Conservation (phyloP, 2,113 vertebrate genomes). For the Podocnemis expansa region DNA sequence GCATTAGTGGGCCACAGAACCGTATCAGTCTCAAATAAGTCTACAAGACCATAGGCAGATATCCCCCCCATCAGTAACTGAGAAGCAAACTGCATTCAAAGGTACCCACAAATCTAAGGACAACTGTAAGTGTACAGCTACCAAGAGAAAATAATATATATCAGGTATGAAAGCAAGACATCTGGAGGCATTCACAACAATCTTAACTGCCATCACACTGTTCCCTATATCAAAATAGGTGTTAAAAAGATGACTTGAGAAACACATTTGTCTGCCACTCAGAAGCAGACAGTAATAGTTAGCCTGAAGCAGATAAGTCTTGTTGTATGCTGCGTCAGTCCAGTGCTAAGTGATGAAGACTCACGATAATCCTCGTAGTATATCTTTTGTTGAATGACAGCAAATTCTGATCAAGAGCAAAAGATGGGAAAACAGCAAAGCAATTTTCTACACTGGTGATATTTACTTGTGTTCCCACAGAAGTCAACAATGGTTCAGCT, state of each 20-base stretch:
- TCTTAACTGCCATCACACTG: neutral
- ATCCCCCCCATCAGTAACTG: neutral
- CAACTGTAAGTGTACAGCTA: neutral
- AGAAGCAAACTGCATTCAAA: neutral
- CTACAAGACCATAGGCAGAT: neutral
- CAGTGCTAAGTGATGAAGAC: neutral
- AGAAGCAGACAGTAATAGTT: neutral
- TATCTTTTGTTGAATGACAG: neutral
- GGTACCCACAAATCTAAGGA: neutral
- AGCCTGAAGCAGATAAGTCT: neutral
- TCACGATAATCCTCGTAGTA: neutral
- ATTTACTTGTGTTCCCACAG: neutral
- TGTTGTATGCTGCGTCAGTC: neutral
- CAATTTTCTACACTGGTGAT: neutral
- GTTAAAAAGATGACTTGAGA: neutral
- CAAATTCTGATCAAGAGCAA: neutral
- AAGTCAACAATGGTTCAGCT: neutral
- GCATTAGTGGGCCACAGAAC: neutral
- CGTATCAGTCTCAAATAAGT: neutral
- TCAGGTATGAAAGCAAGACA: too few relatives aligned
- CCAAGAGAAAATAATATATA: too few relatives aligned
- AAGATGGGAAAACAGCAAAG: neutral
- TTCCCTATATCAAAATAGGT: neutral
- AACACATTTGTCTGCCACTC: neutral
- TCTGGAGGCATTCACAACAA: neutral